A percentile compares a stretch with the other conserved stretches of the same genome.
phyloP scores from a whole-genome alignment of 2,113 vertebrate genomes.

The Copsychus sechellarum region DNA sequence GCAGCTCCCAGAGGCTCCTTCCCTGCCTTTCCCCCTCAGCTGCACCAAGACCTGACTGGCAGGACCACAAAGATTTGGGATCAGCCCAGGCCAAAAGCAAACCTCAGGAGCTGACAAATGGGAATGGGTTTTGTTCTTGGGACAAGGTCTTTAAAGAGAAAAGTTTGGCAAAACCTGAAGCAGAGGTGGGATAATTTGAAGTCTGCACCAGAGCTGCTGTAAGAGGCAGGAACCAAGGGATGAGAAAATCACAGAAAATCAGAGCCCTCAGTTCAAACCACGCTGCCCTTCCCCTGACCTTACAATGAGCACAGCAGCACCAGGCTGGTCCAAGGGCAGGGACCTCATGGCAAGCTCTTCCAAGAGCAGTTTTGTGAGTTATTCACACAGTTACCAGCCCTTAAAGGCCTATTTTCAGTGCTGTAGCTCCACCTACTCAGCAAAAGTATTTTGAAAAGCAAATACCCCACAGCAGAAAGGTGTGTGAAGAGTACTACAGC shows the following conservation, averaged over 20 bases:
- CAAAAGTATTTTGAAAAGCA: background rate
- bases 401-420: background rate
- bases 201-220: background rate
- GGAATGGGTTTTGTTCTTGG: background rate
- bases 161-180: background rate
- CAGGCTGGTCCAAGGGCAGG: background rate
- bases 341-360: background rate
- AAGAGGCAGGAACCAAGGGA: background rate
- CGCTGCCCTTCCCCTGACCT: background rate
- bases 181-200: background rate
- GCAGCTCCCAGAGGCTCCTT: background rate
- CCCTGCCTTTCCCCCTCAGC: background rate
- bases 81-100: background rate
- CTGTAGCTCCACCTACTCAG: background rate
- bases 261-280: background rate
- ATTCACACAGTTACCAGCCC: background rate
- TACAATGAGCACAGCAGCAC: background rate
- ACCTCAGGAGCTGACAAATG: background rate
- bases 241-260: background rate
- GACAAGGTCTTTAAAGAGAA: background rate
- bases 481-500: background rate
- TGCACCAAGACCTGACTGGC: background rate
- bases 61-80: background rate
- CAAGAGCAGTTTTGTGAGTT: accelerated
- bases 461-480: background rate